These are phyloP conservation scores for Spilarctia lutea DNA, from an alignment of 2,888 invertebrate species.

Conservation along the genomic window DNA sequence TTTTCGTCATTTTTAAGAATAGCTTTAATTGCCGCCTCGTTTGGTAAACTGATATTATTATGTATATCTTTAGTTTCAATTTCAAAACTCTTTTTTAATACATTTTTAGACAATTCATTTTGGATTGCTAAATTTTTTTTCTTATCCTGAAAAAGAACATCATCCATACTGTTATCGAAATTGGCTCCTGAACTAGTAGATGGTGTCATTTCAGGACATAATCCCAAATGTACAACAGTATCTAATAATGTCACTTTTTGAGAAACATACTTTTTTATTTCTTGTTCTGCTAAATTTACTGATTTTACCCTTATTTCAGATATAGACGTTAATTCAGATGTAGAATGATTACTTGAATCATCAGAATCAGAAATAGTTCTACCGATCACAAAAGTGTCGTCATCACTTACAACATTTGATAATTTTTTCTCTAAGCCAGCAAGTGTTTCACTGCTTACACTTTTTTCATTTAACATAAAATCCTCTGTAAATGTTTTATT, in stretches of 20 bases:
- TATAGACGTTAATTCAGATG: conserved; percentile 47
- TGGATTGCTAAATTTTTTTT: conserved; percentile 34
- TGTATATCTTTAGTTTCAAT: conserved; percentile 38
- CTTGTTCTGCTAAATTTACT: conserved; percentile 6
- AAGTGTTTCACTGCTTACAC: conserved; percentile 52
- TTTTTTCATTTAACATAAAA: conserved; percentile 33
- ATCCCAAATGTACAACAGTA: conserved; percentile 58
- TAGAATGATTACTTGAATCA: conserved; percentile 47
- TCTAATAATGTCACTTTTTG: conserved; percentile 49
- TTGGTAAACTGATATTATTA: conserved; percentile 60
- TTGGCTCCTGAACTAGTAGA: conserved; percentile 49
- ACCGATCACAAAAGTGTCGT: conserved; percentile 54
- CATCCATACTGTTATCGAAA: conserved; percentile 35
- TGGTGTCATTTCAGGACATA: conserved; percentile 54
- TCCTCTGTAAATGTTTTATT: conserved; percentile 11
- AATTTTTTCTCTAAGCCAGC: conserved; percentile 32
- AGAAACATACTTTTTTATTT: conserved; percentile 20
- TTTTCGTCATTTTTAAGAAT: conserved; percentile 55
- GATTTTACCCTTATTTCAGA: conserved; percentile 38
- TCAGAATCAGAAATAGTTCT: conserved; percentile 60
- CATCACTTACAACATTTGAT: conserved; percentile 41
- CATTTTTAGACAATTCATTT: conserved; percentile 43
- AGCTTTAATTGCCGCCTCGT: conserved; percentile 59
- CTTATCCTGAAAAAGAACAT: conserved; percentile 45
- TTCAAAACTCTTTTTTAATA: conserved; percentile 56